phyloP scores from a whole-genome alignment of 2,113 vertebrate species.

The Microcebus ravelobensis region DNA sequence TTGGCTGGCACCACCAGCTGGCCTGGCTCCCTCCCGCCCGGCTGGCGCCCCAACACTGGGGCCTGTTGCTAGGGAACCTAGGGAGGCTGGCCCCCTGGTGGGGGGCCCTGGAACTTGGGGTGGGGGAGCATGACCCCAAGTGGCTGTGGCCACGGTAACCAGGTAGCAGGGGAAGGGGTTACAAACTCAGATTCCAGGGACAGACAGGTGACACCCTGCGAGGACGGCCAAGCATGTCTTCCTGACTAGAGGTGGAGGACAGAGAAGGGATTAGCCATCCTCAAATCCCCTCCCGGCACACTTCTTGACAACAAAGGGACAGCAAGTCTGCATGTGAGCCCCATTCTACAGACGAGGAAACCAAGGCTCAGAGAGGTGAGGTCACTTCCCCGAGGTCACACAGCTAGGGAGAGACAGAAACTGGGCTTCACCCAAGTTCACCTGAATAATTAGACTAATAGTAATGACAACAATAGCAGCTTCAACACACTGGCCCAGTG shows the following conservation, averaged over 20 bases:
- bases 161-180: neutral
- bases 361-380: constrained; percentile 32
- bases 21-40: neutral
- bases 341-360: neutral
- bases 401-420: constrained; percentile 39
- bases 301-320: neutral
- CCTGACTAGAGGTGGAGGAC: neutral
- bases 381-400: constrained; percentile 16
- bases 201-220: neutral
- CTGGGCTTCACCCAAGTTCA: neutral
- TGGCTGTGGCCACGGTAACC: neutral
- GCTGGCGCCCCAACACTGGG: constrained; percentile 20
- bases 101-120: neutral
- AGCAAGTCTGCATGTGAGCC: neutral
- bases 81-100: neutral
- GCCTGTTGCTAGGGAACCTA: constrained; percentile 61
- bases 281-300: accelerated
- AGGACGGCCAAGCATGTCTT: neutral
- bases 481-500: neutral
- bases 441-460: neutral
- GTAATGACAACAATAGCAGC: neutral
- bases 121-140: neutral
- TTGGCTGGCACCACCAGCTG: constrained; percentile 53
- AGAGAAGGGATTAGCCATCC: neutral
- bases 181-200: neutral